Base-by-base conservation (phyloP, 2,797 vertebrate species). In the Cossypha polioptera region DNA sequence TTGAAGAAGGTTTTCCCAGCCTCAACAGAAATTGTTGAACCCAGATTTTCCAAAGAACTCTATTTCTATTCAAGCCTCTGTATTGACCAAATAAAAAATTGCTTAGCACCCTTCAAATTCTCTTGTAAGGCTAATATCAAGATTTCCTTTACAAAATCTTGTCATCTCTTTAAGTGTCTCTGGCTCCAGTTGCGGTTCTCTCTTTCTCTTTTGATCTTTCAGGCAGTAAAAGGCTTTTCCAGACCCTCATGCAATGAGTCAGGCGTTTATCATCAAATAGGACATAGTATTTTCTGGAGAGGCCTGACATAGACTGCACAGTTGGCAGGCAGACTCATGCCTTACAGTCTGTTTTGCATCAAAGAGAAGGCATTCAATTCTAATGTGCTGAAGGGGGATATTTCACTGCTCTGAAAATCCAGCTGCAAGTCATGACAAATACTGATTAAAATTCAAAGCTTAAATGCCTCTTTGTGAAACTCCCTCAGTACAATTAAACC, bases 391-490 rank as follows among this genome's bases (percentile, higher is more conserved):
- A 95, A 94, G 79, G 76, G 84, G 63, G 36, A n/a, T 95, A 93
- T 94, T 96, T 96, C 66, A 53, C 73, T 94, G 25, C 31, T 91
- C 85, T 91, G 85, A 91, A 94, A 94, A 94, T 91, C 73, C 83
- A 89, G 71, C 91, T 95, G 88, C 87, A 94, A 92, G 29, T 94
- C 83, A 73, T 93, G 82, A 85, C 77, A 94, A 95, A 88, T 68
- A 45, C 65, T 79, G 61, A 79, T 94, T 91, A 81, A 94, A 94
- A 92, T 96, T 96, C 87, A 96, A 96, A 96, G 95, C 90, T 94
- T 93, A 96, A 96, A 85, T 96, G 98, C 97, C 98, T 98, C 98
- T 98, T 98, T 99, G 98, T 99, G 98, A 98, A 99, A 99, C 98
- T 98, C 95, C 94, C 80, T 86, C 76, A 96, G 89, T 91, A 73